A percentile compares a stretch with the other conserved stretches of the same genome.
Evolutionary conservation across 2,888 invertebrate species (phyloP).

Genomic region (Augochlorella aurata): DNA sequence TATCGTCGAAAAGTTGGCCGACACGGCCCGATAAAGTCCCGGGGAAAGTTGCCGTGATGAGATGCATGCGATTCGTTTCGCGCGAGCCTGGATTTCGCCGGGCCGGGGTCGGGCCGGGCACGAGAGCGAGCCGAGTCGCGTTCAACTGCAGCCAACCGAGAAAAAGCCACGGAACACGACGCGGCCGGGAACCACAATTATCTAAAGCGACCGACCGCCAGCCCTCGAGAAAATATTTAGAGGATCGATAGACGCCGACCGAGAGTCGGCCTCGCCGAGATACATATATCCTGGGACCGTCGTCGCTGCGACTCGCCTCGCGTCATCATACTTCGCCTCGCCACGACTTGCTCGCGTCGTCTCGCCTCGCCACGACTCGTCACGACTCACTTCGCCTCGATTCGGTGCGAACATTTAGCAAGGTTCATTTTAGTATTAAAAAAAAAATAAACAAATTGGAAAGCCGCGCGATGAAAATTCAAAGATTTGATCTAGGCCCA

Average conservation of each 20-base stretch:
- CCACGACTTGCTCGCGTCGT: not conserved
- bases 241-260: slow-evolving; percentile 16
- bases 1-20: slow-evolving; percentile 43
- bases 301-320: not conserved
- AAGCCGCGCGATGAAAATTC: too few relatives aligned
- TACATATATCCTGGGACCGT: too few relatives aligned
- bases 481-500: too few relatives aligned
- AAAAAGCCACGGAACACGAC: slow-evolving; percentile 8
- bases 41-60: slow-evolving; percentile 24
- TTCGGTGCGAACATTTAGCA: too few relatives aligned
- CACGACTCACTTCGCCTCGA: too few relatives aligned
- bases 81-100: not conserved
- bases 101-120: not conserved
- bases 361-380: not conserved
- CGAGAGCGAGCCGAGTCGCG: not conserved
- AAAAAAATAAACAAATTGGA: too few relatives aligned
- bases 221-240: slow-evolving; percentile 15
- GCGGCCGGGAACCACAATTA: not conserved
- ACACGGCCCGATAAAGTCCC: slow-evolving; percentile 31
- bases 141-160: slow-evolving; percentile 2
- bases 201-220: not conserved
- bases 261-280: not conserved
- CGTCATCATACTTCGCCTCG: too few relatives aligned
- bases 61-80: slow-evolving; percentile 36
- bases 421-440: too few relatives aligned